phyloP scores from a whole-genome alignment of 2,113 vertebrate species.

The Pao palembangensis region DNA sequence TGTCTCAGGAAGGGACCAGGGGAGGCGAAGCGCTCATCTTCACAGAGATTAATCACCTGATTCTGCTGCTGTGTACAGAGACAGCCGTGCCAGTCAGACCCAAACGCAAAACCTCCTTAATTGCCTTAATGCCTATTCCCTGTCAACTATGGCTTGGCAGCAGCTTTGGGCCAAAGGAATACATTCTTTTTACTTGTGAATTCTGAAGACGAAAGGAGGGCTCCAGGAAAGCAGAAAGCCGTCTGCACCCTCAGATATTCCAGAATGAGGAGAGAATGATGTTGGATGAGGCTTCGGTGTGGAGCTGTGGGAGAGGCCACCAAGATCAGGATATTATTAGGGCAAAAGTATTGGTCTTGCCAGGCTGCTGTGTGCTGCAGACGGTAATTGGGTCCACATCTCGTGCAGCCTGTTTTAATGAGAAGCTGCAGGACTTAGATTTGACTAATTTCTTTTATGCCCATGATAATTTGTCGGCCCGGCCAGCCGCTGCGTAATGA shows the following conservation, averaged over 20 bases:
- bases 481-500: slow-evolving; percentile 39
- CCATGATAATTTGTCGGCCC: slow-evolving; percentile 37
- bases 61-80: slow-evolving; percentile 59
- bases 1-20: slow-evolving; percentile 56
- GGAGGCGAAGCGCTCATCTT: slow-evolving; percentile 54
- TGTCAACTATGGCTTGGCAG: slow-evolving; percentile 51
- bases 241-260: slow-evolving; percentile 22
- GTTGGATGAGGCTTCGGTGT: slow-evolving; percentile 4
- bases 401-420: slow-evolving; percentile 51
- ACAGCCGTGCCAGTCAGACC: slow-evolving; percentile 50
- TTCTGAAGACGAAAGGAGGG: slow-evolving; percentile 19
- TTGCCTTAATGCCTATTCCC: slow-evolving; percentile 63
- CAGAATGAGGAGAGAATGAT: slow-evolving; percentile 9
- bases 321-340: slow-evolving; percentile 44
- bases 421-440: slow-evolving; percentile 52
- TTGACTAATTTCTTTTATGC: slow-evolving; percentile 52
- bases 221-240: slow-evolving; percentile 11
- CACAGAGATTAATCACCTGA: slow-evolving; percentile 61
- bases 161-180: slow-evolving; percentile 27
- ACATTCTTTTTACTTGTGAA: slow-evolving; percentile 36
- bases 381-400: slow-evolving; percentile 59
- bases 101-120: slow-evolving; percentile 67
- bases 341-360: slow-evolving; percentile 36
- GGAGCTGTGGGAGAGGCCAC: slow-evolving; percentile 6
- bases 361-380: slow-evolving; percentile 31